Percentiles rank a stretch among this genome's conserved stretches.
Conservation (phyloP, 1,140 invertebrate genomes). For the Drosophila grimshawi region DNA sequence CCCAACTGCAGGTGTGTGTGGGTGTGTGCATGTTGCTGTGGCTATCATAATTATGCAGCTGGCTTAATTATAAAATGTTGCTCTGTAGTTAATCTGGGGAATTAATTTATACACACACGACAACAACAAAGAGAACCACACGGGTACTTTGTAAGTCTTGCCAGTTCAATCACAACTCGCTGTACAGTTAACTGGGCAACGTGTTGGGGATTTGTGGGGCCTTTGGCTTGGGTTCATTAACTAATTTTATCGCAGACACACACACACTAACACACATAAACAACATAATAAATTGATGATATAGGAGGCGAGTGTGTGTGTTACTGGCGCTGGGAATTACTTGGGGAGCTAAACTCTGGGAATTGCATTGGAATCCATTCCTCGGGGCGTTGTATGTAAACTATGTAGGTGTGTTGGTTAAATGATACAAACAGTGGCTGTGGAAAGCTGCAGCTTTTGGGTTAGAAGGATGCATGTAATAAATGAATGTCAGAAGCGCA, state of each 20-base stretch:
- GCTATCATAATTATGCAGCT: slow-evolving; percentile 78
- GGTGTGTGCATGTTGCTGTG: slow-evolving; percentile 39
- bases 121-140: slow-evolving; percentile 42
- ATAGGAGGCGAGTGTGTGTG: slow-evolving; percentile 1
- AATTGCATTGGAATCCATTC: background rate
- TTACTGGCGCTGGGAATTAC: slow-evolving; percentile 33
- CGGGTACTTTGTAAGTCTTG: slow-evolving; percentile 5
- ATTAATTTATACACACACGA: slow-evolving; percentile 70
- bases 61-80: slow-evolving; percentile 83
- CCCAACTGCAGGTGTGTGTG: slow-evolving; percentile 26
- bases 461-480: slow-evolving; percentile 2
- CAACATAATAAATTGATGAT: slow-evolving; percentile 78
- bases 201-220: slow-evolving; percentile 12
- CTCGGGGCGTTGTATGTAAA: background rate
- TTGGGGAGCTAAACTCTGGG: slow-evolving; percentile 1
- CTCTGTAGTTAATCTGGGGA: slow-evolving; percentile 79
- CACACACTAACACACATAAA: slow-evolving; percentile 33
- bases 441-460: slow-evolving; percentile 11
- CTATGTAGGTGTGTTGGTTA: slow-evolving; percentile 2
- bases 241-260: slow-evolving; percentile 70
- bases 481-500: background rate
- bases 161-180: slow-evolving; percentile 62
- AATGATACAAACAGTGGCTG: slow-evolving; percentile 41
- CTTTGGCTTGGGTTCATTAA: slow-evolving; percentile 73
- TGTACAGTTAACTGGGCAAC: slow-evolving; percentile 37